A percentile compares a stretch with the other conserved stretches of the same genome.
These are phyloP conservation scores for Pararge aegeria DNA, from an alignment of 1,140 invertebrate species.

Conservation along the genomic window DNA sequence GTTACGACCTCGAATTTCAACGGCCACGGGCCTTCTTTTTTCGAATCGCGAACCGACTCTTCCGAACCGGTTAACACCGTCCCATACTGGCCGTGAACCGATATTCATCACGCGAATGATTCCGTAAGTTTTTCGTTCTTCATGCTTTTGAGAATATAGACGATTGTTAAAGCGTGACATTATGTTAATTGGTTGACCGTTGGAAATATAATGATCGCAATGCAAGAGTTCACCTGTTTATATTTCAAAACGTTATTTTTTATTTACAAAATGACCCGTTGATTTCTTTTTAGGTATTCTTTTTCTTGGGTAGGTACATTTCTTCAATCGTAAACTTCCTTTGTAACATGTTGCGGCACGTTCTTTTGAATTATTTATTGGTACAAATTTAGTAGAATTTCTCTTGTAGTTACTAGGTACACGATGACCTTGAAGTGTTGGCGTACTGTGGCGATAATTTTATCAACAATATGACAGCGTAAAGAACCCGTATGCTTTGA, in stretches of 20 bases:
- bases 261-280: neutral
- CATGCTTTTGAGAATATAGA: constrained; percentile 25
- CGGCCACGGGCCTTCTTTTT: constrained; percentile 60
- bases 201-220: constrained; percentile 1
- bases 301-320: neutral
- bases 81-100: constrained; percentile 40
- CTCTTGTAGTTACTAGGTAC: neutral
- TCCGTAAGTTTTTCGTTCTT: constrained; percentile 38
- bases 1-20: constrained; percentile 72
- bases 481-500: constrained; percentile 11
- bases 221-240: neutral
- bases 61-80: constrained; percentile 55
- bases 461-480: neutral
- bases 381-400: neutral
- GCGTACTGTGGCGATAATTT: neutral
- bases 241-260: constrained; percentile 4
- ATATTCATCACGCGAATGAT: constrained; percentile 33
- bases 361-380: neutral
- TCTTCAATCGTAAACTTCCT: neutral
- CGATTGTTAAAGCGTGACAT: constrained; percentile 18
- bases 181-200: constrained; percentile 18
- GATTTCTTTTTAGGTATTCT: neutral
- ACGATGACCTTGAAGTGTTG: neutral
- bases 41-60: constrained; percentile 52
- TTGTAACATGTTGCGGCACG: neutral